Percentiles rank a stretch among this genome's conserved stretches.
These are phyloP conservation scores for Caenorhabditis remanei DNA, from an alignment of 1,140 invertebrate species.

Conservation along the genomic window DNA sequence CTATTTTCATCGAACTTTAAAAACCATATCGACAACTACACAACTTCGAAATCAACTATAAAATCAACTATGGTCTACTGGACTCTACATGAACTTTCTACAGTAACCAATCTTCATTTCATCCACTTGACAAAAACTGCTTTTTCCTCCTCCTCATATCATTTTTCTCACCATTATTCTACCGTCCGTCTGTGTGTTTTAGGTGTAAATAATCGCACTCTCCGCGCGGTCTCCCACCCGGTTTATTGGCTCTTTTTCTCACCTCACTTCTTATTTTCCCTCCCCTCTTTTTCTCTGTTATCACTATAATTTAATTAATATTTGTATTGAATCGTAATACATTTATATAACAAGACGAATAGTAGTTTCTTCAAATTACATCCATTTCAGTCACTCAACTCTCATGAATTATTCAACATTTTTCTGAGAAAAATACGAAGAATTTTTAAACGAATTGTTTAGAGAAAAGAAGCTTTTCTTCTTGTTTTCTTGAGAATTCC, in stretches of 20 bases:
- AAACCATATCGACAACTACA: no score
- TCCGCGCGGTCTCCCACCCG: neutral
- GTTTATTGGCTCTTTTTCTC: slow-evolving; percentile 19
- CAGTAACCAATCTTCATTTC: no score
- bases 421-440: neutral
- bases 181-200: neutral
- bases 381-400: neutral
- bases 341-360: neutral
- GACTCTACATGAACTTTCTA: neutral
- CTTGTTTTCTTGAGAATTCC: neutral
- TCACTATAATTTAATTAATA: neutral
- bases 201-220: slow-evolving; percentile 17
- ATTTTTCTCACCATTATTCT: no score
- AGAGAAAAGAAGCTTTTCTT: neutral
- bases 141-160: neutral
- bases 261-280: neutral
- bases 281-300: neutral
- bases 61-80: neutral
- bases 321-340: no score
- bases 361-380: neutral
- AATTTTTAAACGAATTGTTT: slow-evolving; percentile 17
- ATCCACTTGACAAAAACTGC: no score
- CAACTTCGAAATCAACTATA: no score
- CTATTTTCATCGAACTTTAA: no score
- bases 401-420: neutral